phyloP scores from a whole-genome alignment of 2,888 invertebrate species.

The Helicoverpa assulta region DNA sequence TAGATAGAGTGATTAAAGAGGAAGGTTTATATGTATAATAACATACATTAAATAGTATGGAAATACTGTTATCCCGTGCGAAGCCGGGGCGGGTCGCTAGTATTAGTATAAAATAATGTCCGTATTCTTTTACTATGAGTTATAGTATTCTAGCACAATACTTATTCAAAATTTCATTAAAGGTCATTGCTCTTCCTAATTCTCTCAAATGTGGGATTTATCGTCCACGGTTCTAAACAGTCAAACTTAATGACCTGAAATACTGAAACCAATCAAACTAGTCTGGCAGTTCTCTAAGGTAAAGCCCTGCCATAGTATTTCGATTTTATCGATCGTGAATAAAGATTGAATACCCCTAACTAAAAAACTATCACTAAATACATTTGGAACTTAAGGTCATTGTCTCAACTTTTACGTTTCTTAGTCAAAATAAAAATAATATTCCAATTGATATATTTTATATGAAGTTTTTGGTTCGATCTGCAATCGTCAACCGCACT shows the following conservation, averaged over 20 bases:
- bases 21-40: too few species aligned
- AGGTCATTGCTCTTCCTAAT: not conserved
- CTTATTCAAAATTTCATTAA: not conserved
- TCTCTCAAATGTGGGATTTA: not conserved
- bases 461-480: constrained; percentile 21
- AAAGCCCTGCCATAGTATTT: not conserved
- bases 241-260: constrained; percentile 5
- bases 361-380: constrained; percentile 26
- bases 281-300: not conserved
- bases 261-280: constrained; percentile 14
- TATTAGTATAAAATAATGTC: too few species aligned
- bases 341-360: constrained; percentile 13
- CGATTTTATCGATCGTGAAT: constrained; percentile 2
- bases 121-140: too few species aligned
- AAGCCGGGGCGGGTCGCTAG: too few species aligned
- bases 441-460: constrained; percentile 14
- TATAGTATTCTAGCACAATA: not conserved
- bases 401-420: not conserved
- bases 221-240: not conserved
- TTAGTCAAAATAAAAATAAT: constrained; percentile 22
- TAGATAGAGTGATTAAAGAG: too few species aligned
- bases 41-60: too few species aligned
- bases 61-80: too few species aligned
- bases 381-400: not conserved
- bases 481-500: constrained; percentile 22